Percentiles rank a stretch among this genome's conserved stretches.
phyloP scores from a whole-genome alignment of 2,888 invertebrate genomes.

The Apantesis nais region DNA sequence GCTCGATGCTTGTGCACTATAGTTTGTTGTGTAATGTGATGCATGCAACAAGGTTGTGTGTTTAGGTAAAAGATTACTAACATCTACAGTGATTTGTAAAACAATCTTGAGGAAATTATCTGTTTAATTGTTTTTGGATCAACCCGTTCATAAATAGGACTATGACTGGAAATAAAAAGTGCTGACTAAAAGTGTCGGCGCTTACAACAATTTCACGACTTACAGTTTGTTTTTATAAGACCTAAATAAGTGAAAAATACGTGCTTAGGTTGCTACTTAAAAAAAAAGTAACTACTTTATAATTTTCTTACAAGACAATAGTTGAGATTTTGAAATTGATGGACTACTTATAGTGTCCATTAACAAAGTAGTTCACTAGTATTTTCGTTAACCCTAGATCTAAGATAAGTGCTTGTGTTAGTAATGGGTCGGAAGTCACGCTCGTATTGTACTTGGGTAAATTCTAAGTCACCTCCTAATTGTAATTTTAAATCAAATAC shows the following conservation, averaged over 20 bases:
- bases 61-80: slow-evolving; percentile 13
- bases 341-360: neutral
- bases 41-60: slow-evolving; percentile 40
- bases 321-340: neutral
- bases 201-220: slow-evolving; percentile 13
- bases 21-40: slow-evolving; percentile 52
- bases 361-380: neutral
- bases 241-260: neutral
- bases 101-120: neutral
- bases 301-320: neutral
- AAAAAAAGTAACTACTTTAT: neutral
- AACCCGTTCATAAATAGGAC: neutral
- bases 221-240: slow-evolving; percentile 2
- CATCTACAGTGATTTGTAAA: slow-evolving; percentile 9
- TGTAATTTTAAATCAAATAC: neutral
- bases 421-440: neutral
- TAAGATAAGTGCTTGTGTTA: neutral
- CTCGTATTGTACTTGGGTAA: neutral
- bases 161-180: neutral
- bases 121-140: slow-evolving; percentile 1
- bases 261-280: slow-evolving; percentile 2
- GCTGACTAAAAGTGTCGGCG: slow-evolving; percentile 1
- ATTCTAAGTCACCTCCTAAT: neutral
- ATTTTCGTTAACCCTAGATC: neutral
- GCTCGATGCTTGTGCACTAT: slow-evolving; percentile 59